Conservation (phyloP, 2,888 invertebrate genomes). For the Seladonia tumulorum region DNA sequence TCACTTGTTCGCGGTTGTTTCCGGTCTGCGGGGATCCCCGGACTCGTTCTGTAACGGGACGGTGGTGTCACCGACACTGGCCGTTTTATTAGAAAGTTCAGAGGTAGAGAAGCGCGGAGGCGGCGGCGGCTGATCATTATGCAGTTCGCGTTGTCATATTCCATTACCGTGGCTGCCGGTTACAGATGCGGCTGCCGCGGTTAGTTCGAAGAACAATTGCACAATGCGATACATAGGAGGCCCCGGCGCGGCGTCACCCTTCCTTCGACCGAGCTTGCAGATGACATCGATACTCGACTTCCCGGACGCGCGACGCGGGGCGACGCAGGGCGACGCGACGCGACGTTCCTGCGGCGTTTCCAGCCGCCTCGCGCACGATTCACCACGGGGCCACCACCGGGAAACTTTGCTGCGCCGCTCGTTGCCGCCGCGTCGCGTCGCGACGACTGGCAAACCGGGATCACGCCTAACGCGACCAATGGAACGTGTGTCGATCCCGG, state of each 20-base stretch:
- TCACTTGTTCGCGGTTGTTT: constrained; percentile 15
- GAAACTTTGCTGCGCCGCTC: constrained; percentile 56
- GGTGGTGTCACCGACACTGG: constrained; percentile 11
- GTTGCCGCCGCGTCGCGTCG: constrained; percentile 7
- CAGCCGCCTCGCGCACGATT: constrained; percentile 53
- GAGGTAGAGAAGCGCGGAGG: constrained; percentile 65
- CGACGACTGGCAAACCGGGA: constrained; percentile 19
- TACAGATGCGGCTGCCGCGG: constrained; percentile 76
- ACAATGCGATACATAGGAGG: constrained; percentile 73
- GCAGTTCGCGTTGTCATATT: constrained; percentile 81
- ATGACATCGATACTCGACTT: constrained; percentile 81
- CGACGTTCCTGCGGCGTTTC: constrained; percentile 39
- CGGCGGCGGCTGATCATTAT: constrained; percentile 78
- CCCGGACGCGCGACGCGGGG: constrained; percentile 27
- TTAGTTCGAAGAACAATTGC: constrained; percentile 79
- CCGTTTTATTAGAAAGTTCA: constrained; percentile 79
- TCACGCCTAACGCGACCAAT: constrained; percentile 32
- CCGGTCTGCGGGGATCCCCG: not conserved
- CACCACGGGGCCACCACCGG: constrained; percentile 26
- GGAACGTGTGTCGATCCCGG: constrained; percentile 15
- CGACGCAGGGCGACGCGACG: not conserved
- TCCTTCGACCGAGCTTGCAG: constrained; percentile 77
- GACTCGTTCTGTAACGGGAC: not conserved
- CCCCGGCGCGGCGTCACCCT: constrained; percentile 56
- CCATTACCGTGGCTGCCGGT: constrained; percentile 81